Percentiles rank a stretch among this genome's conserved stretches.
phyloP scores from a whole-genome alignment of 1,140 invertebrate species.

The Vanessa tameamea region DNA sequence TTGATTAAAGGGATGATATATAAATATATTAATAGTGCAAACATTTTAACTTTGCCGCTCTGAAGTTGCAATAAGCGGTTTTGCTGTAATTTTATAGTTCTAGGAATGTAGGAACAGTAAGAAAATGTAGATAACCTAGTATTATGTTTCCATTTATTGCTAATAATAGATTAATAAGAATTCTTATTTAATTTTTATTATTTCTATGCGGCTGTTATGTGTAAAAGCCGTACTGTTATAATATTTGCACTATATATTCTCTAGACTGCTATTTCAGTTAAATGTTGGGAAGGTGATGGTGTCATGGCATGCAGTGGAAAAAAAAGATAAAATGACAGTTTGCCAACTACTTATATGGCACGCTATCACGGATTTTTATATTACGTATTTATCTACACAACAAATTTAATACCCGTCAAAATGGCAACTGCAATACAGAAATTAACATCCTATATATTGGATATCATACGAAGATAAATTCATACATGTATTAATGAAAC shows the following conservation, averaged over 20 bases:
- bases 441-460: constrained; percentile 2
- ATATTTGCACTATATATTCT: background rate
- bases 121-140: background rate
- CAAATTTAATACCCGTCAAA: constrained; percentile 57
- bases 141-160: background rate
- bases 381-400: constrained; percentile 53
- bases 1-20: background rate
- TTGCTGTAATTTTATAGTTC: background rate
- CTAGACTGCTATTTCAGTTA: background rate
- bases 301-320: constrained; percentile 28
- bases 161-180: too few species aligned
- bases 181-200: too few species aligned
- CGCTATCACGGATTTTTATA: constrained; percentile 41
- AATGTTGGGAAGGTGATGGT: constrained; percentile 2
- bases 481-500: constrained; percentile 32
- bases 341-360: constrained; percentile 32
- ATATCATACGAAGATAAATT: constrained; percentile 8
- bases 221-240: background rate
- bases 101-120: too few species aligned
- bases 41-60: background rate
- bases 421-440: constrained; percentile 51
- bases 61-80: background rate
- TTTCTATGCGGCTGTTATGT: too few species aligned
- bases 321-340: constrained; percentile 21
- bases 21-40: background rate